Evolutionary conservation across 2,888 invertebrate genomes (phyloP).

Genomic region (Rotaria socialis): DNA sequence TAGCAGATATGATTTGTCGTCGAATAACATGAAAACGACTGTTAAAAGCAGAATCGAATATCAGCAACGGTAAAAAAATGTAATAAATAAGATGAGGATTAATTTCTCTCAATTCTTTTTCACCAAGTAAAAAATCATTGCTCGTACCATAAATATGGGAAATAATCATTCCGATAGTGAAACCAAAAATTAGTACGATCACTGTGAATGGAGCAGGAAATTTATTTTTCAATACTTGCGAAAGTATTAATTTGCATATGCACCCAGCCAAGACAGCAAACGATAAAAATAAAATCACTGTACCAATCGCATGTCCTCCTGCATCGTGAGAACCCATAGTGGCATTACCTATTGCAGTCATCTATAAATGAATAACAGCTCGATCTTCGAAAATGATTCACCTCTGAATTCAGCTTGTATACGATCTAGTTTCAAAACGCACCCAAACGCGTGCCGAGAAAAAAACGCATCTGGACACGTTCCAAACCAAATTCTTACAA

Average conservation of each 20-base stretch:
- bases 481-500: no score
- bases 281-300: slow-evolving; percentile 28
- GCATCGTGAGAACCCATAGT: not conserved
- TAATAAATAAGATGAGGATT: slow-evolving; percentile 53
- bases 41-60: slow-evolving; percentile 10
- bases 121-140: slow-evolving; percentile 20
- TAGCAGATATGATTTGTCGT: not conserved
- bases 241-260: slow-evolving; percentile 25
- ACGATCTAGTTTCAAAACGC: no score
- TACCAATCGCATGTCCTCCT: not conserved
- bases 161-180: not conserved
- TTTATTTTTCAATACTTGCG: slow-evolving; percentile 24
- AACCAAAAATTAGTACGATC: not conserved
- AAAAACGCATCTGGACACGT: no score
- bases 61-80: slow-evolving; percentile 3
- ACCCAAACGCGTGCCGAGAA: no score
- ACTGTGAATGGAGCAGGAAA: slow-evolving; percentile 26
- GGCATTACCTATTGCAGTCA: not conserved
- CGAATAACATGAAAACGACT: not conserved
- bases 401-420: no score
- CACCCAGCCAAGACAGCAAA: slow-evolving; percentile 30
- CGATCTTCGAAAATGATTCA: no score
- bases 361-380: not conserved
- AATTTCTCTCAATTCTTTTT: not conserved
- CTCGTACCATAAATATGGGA: not conserved